Evolutionary conservation across 2,888 invertebrate genomes (phyloP), one percentile per base, ranked within the genome.

Genomic region (Dichetophora obliterata): DNA sequence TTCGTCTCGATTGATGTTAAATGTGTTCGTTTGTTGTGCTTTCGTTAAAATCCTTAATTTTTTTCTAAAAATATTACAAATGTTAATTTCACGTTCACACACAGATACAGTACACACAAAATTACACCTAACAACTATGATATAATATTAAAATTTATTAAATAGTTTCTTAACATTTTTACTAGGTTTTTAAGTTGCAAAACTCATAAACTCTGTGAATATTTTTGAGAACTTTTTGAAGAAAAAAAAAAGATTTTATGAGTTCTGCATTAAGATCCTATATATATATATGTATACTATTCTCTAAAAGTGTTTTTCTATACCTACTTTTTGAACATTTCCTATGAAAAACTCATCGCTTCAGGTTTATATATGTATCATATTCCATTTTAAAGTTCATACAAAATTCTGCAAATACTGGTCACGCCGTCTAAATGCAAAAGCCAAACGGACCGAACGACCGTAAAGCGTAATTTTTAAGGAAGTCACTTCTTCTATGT

Each of bases 11-110:
- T 84, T 80, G 82, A 84, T 84, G 84, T 84, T 84, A 79, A 83
- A 81, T 84, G 84, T 84, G 84, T 85, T 85, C 82, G 69, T 81
- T 83, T 82, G 76, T 81, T 85, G 81, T 84, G 78, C 83, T 84
- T 81, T 77, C 79, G 77, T 74, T 80, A 16, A 77, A 63, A 54
- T 63, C 61, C 24, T 52, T 19, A 16, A 52, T 14, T 27, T 59
- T 69, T 22, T 59, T 70, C 9, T 57, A 48, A 50, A 50, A 68
- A 50, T 19, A 50, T 22, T 54, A 27, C 24, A 14, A 66, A 37
- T 19, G 31, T 66, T 48, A 37, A 37, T 34, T 37, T 5, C 6
- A 37, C 31, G 0, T 66, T 66, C n/a, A 69, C 16, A 69, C 16
- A 11, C 27, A 63, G 16, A 9, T 14, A 63, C n/a, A 70, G 22